Evolutionary conservation across 1,140 invertebrate species (phyloP), one percentile per base, ranked within the genome.

Genomic region (Scylla paramamosain): DNA sequence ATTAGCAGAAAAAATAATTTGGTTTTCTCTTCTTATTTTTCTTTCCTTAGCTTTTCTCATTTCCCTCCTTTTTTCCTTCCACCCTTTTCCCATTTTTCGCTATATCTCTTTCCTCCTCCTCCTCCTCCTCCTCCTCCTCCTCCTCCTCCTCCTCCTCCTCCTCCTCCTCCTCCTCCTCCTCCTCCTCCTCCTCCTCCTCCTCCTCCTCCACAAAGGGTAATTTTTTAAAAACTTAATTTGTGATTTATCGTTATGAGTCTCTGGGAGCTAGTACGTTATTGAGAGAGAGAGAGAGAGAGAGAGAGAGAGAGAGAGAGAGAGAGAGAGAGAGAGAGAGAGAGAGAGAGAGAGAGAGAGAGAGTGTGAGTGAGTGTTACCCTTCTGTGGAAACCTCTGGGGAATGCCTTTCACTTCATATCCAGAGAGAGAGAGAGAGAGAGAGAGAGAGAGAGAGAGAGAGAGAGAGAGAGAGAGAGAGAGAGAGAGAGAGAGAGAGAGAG

Each of bases 401-500:
- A 67, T 14, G 59, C 59, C 46, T 48, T 48, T 48, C 46, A 48
- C 46, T 48, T 48, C 46, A 14, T 48, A 48, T 48, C 46, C 46
- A 14, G 14, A 4, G 8, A 67, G 59, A 67, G 59, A 10, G 59
- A 67, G 59, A 67, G 59, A 8, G 59, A 25, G 20, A 16, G 20
- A 25, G 20, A 67, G 59, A 67, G 20, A 67, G 59, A 67, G 59
- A 10, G 59, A 20, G 59, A 25, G 59, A 67, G 59, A 67, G 59
- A 67, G 46, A 48, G 52, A 59, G 67, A 77, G n/a, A n/a, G 67
- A 77, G n/a, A 77, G 67, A 77, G n/a, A 77, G 67, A 77, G n/a
- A 77, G n/a, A 77, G n/a, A 77, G 20, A 77, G 67, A 77, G 20
- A n/a, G 67, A 77, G 67, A 77, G 67, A 77, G 67, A 77, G 67